Evolutionary conservation across 2,888 invertebrate genomes (phyloP).

Genomic region (Cinara cedri): DNA sequence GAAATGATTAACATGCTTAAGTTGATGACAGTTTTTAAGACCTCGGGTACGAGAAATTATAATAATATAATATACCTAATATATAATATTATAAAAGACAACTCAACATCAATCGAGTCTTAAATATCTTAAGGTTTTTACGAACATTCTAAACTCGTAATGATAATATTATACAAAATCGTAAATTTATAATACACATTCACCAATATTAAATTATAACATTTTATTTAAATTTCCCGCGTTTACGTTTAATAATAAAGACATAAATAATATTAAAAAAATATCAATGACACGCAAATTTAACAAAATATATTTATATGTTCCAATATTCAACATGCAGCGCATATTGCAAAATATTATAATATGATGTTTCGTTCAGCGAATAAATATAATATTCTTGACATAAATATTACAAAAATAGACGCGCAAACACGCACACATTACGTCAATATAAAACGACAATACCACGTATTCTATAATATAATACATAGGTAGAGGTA

Average conservation of each 20-base stretch:
- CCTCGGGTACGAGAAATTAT: conserved; percentile 1
- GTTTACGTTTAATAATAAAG: neutral
- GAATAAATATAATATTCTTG: conserved; percentile 13
- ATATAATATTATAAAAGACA: conserved; percentile 5
- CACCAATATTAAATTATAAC: neutral
- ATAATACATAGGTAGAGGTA: neutral
- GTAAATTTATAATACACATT: conserved; percentile 5
- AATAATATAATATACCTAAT: neutral
- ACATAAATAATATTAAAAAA: neutral
- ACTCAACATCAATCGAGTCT: no score
- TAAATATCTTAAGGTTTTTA: conserved; percentile 17
- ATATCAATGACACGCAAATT: conserved; percentile 13
- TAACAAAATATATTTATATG: conserved; percentile 8
- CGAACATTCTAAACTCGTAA: neutral
- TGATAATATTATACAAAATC: conserved; percentile 18
- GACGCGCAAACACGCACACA: conserved; percentile 2
- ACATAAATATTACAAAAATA: neutral
- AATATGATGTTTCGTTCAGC: conserved; percentile 3
- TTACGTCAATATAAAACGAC: conserved; percentile 36
- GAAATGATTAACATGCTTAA: conserved; percentile 38
- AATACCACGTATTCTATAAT: neutral
- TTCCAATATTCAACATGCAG: conserved; percentile 10
- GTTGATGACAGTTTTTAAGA: conserved; percentile 19
- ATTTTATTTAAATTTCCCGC: neutral
- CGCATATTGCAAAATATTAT: neutral